Evolutionary conservation across 2,113 vertebrate genomes (phyloP).

Genomic region (Piprites chloris): DNA sequence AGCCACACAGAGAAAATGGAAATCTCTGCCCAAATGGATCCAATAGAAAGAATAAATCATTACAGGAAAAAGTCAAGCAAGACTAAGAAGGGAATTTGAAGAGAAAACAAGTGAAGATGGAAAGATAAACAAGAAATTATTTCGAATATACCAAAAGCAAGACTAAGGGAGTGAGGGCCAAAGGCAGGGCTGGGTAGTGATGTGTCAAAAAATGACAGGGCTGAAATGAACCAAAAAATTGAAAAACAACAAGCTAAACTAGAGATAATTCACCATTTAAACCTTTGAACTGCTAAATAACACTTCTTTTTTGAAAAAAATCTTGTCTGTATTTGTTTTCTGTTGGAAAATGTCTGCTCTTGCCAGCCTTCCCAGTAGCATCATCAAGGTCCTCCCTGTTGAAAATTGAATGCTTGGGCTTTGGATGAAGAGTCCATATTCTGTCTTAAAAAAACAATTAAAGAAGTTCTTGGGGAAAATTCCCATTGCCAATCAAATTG

Average conservation of each 20-base stretch:
- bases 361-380: neutral
- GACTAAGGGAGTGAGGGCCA: neutral
- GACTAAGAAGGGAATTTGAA: neutral
- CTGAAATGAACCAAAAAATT: neutral
- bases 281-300: neutral
- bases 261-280: neutral
- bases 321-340: neutral
- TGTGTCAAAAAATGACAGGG: neutral
- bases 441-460: neutral
- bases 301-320: neutral
- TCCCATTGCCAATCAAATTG: neutral
- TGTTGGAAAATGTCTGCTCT: neutral
- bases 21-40: conserved; percentile 7
- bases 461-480: neutral
- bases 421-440: neutral
- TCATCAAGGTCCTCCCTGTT: neutral
- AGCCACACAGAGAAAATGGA: conserved; percentile 36
- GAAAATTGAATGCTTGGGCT: neutral
- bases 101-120: neutral
- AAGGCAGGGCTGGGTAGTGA: neutral
- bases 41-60: neutral
- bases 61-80: neutral
- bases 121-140: conserved; percentile 13
- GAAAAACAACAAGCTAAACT: neutral
- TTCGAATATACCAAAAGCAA: neutral